Base-by-base conservation (phyloP, 64 coral and sea anemone species). In the Orbicella faveolata region DNA sequence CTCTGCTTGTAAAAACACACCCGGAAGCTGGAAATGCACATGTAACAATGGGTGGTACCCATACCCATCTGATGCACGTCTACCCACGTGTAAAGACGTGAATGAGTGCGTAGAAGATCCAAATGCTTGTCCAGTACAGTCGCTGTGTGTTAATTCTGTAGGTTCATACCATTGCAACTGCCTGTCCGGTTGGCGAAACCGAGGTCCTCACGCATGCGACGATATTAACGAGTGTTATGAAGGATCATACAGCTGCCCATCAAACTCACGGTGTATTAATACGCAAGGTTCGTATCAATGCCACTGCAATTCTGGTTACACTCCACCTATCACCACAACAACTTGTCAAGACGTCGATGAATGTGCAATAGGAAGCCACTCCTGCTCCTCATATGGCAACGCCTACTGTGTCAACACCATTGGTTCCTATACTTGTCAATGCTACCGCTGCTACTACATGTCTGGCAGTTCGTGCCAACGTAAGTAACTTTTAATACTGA, bases 1-100 rank as follows among this genome's bases (percentile, higher is more conserved):
- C 61, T 75, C 92, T 33, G 76, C 79, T 78, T 94, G 92, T 70
- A 61, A 85, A 1, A 94, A 94, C 51, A 89, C 87, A 66, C 26
- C 86, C n/a, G 92, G 92, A 57, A 94, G 92, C 62, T 94, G 92
- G 92, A 61, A 86, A 18, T 94, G 92, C 68, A 57, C 20, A 25
- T 94, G 92, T 68, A 94, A 94, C 63, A 89, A 72, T 4, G 92
- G 92, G 4, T 94, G 88, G 87, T 94, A 94, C 39, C 87, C 92
- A 78, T 80, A 79, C 21, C 92, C 92, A 12, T n/a, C 52, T 30
- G 79, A 90, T 68, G 73, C 70, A 17, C 92, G 92, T 36, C 44
- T 89, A 21, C 92, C 92, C 23, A 90, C 52, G 10, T 94, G 92
- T 48, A 94, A 36, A 63, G 92, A 94, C 62, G 48, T 94, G 1